A percentile compares a stretch with the other conserved stretches of the same genome.
These are phyloP conservation scores for Coremacera marginata DNA, from an alignment of 2,888 invertebrate genomes.

Conservation along the genomic window DNA sequence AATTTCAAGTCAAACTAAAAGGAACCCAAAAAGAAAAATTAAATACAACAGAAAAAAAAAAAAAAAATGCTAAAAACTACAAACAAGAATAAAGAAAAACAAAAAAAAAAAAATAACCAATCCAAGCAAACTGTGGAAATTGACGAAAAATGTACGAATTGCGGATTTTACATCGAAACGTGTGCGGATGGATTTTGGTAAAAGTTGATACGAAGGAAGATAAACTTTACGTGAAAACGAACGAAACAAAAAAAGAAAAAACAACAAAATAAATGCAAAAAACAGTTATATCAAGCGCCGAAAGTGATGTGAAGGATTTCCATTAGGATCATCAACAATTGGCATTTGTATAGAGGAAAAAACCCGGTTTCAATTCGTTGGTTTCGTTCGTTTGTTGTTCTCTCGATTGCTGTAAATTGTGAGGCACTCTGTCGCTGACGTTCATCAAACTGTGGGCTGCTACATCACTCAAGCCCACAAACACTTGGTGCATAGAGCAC, in stretches of 20 bases:
- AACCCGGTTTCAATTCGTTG: not conserved
- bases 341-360: not conserved
- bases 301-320: constrained; percentile 34
- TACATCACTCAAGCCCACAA: not conserved
- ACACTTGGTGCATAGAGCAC: no score
- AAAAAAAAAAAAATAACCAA: not conserved
- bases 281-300: not conserved
- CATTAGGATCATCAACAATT: constrained; percentile 34
- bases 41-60: no score
- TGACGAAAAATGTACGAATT: not conserved
- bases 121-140: not conserved
- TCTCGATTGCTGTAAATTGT: constrained; percentile 3
- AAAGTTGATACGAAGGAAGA: not conserved
- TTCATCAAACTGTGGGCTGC: not conserved
- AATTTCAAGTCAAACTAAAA: not conserved
- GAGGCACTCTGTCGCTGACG: constrained; percentile 4
- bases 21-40: no score
- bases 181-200: not conserved
- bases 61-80: no score
- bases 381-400: not conserved
- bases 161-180: not conserved
- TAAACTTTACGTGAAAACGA: not conserved
- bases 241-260: not conserved
- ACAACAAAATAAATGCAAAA: not conserved
- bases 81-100: not conserved